Evolutionary conservation across 1,140 invertebrate species (phyloP).

Genomic region (Argopecten irradians): DNA sequence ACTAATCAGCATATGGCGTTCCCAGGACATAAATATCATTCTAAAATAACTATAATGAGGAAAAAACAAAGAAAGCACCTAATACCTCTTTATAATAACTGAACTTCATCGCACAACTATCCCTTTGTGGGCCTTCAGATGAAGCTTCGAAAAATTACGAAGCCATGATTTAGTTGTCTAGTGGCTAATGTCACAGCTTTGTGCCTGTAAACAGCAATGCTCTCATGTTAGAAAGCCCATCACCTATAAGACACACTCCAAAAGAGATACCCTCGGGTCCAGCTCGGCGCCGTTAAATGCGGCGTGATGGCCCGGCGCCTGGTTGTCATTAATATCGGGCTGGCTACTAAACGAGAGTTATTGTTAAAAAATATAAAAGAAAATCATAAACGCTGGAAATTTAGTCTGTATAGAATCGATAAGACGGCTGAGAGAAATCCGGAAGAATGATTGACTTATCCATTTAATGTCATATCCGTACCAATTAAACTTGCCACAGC

Average conservation of each 20-base stretch:
- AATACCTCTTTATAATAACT: neutral
- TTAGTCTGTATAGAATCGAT: neutral
- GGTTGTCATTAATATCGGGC: neutral
- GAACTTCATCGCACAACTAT: neutral
- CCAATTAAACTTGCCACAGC: neutral
- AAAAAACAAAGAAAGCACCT: no score
- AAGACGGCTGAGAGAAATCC: neutral
- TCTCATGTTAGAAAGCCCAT: neutral
- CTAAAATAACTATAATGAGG: no score
- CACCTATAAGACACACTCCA: neutral
- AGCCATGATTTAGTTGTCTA: neutral
- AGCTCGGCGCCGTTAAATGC: neutral
- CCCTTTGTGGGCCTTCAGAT: neutral
- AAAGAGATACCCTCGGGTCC: neutral
- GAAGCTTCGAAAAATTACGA: neutral
- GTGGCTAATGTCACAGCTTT: neutral
- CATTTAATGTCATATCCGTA: conserved; percentile 17
- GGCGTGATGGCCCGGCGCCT: neutral
- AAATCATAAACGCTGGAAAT: neutral
- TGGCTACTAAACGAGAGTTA: neutral
- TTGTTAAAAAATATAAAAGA: conserved; percentile 23
- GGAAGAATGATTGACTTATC: neutral
- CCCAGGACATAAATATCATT: no score
- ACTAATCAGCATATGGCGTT: no score
- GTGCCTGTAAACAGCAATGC: neutral